Evolutionary conservation across 2,113 vertebrate species (phyloP).

Genomic region (Tiliqua scincoides): DNA sequence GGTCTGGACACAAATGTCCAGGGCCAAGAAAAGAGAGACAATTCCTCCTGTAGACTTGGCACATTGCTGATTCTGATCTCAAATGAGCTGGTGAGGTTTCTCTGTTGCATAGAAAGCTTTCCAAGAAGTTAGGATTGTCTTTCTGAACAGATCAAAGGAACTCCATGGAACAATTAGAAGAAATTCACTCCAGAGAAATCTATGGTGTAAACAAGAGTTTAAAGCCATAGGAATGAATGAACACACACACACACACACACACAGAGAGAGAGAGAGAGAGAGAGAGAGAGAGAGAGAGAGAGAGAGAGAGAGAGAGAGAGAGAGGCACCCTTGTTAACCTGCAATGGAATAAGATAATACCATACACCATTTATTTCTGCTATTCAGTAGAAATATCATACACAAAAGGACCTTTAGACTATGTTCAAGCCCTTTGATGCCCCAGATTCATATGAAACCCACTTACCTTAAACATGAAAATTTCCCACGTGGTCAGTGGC

Average conservation of each 20-base stretch:
- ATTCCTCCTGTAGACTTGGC: no score
- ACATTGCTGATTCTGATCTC: not conserved
- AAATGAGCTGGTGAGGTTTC: not conserved
- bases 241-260: not conserved
- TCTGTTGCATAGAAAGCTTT: not conserved
- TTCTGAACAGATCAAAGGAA: constrained; percentile 16
- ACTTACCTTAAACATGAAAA: constrained; percentile 12
- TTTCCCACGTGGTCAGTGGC: constrained; percentile 13
- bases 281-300: no score
- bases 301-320: no score
- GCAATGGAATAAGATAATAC: constrained; percentile 20
- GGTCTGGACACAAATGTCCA: no score
- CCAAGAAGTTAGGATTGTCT: not conserved
- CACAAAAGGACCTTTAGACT: constrained; percentile 15
- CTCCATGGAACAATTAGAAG: constrained; percentile 19
- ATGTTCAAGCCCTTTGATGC: constrained; percentile 19
- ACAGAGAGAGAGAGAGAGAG: no score
- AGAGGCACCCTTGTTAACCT: constrained; percentile 41
- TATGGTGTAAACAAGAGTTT: constrained; percentile 30
- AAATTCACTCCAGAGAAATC: not conserved
- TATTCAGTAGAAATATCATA: constrained; percentile 5
- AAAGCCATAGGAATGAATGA: constrained; percentile 26
- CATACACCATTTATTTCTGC: constrained; percentile 4
- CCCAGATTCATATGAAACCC: constrained; percentile 24
- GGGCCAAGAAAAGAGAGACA: no score